phyloP scores from a whole-genome alignment of 2,888 invertebrate genomes.

The Cheilosia variabilis region DNA sequence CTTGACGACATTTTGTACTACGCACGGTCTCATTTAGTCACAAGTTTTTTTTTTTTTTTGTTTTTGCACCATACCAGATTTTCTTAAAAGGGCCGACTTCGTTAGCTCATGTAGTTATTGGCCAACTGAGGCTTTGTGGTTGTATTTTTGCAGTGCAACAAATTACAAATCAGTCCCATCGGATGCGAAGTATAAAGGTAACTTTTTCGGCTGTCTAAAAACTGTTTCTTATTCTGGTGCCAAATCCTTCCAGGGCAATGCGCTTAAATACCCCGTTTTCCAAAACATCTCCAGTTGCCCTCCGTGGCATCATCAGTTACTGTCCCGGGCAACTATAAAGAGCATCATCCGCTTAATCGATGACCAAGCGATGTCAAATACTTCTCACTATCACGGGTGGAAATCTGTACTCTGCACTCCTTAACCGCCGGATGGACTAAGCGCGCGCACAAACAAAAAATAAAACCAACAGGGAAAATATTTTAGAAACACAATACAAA shows the following conservation, averaged over 20 bases:
- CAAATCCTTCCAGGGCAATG: background rate
- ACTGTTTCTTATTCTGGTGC: no score
- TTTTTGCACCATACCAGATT: no score
- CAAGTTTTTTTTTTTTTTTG: no score
- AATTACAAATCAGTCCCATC: no score
- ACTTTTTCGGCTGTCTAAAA: no score
- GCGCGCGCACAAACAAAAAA: constrained; percentile 8
- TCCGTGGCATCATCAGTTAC: constrained; percentile 21
- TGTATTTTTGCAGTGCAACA: no score
- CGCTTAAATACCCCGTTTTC: background rate
- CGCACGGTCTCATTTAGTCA: no score
- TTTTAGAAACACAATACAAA: constrained; percentile 72
- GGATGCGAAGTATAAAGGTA: no score
- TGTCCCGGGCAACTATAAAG: constrained; percentile 17
- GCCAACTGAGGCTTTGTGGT: no score
- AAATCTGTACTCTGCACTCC: constrained; percentile 53
- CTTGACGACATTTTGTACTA: no score
- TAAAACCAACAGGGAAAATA: constrained; percentile 63
- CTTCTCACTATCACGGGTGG: constrained; percentile 58
- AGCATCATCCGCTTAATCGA: constrained; percentile 68
- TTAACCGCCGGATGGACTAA: constrained; percentile 18
- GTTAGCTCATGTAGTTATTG: no score
- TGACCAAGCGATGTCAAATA: constrained; percentile 74
- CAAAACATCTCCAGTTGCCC: constrained; percentile 53
- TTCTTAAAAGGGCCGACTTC: no score